Conservation (phyloP, 2,113 vertebrate genomes). For the Mionectes macconnelli region DNA sequence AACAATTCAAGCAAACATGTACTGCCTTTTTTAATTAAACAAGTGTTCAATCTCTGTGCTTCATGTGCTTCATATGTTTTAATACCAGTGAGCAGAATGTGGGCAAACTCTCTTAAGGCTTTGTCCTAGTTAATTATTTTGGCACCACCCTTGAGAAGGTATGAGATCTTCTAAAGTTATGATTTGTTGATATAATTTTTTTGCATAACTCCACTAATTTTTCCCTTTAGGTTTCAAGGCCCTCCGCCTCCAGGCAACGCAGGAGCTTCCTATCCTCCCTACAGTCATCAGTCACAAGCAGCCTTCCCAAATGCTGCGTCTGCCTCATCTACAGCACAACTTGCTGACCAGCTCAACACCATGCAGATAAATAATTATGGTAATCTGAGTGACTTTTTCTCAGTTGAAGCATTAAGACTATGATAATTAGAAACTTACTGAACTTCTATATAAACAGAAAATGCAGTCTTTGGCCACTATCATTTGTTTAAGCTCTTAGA, state of each 20-base stretch:
- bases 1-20: neutral
- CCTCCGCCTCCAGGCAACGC: conserved; percentile 39
- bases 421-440: neutral
- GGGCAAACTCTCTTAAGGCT: neutral
- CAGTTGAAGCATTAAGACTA: neutral
- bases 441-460: neutral
- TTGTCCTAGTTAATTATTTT: neutral
- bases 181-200: neutral
- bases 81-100: neutral
- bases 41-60: neutral
- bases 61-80: neutral
- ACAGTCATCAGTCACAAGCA: conserved; percentile 64
- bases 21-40: neutral
- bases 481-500: neutral
- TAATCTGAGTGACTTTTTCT: conserved; percentile 50
- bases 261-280: conserved; percentile 58
- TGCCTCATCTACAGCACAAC: conserved; percentile 74
- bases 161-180: neutral
- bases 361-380: conserved; percentile 89
- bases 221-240: conserved; percentile 65
- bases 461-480: neutral
- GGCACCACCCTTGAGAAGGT: neutral
- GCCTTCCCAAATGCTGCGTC: conserved; percentile 71
- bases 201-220: neutral
- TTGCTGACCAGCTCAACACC: conserved; percentile 83